Conservation (phyloP, 2,888 invertebrate genomes). For the Leptinotarsa tumamoca region DNA sequence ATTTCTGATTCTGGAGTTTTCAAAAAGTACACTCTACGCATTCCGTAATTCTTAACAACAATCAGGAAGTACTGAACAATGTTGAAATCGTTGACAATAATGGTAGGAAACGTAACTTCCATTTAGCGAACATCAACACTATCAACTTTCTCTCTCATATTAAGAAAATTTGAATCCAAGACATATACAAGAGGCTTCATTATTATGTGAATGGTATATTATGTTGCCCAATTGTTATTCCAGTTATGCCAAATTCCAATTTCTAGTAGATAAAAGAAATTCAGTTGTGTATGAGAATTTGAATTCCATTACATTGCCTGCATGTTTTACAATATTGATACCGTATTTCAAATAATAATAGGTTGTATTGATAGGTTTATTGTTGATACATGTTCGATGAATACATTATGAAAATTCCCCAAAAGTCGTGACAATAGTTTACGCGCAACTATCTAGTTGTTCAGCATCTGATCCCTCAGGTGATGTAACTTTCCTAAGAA, state of each 20-base stretch:
- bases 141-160: background rate
- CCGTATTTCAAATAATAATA: background rate
- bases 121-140: background rate
- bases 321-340: too few relatives aligned
- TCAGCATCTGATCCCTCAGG: background rate
- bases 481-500: constrained; percentile 11
- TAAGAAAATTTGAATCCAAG: background rate
- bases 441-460: background rate
- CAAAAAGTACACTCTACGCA: too few relatives aligned
- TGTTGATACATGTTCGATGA: background rate
- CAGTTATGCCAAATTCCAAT: constrained; percentile 3
- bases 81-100: too few relatives aligned
- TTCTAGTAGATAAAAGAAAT: constrained; percentile 2
- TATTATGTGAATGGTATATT: background rate
- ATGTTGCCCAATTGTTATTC: constrained; percentile 3
- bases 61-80: constrained; percentile 23
- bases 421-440: background rate
- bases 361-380: background rate
- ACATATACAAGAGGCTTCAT: constrained; percentile 14
- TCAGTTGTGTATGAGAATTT: background rate
- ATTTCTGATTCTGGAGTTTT: too few relatives aligned
- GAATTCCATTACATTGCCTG: background rate
- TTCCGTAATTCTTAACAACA: too few relatives aligned
- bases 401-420: background rate
- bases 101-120: too few relatives aligned